These are phyloP conservation scores for Pygmarrhopalites habei DNA, from an alignment of 1,140 invertebrate species.

Conservation along the genomic window DNA sequence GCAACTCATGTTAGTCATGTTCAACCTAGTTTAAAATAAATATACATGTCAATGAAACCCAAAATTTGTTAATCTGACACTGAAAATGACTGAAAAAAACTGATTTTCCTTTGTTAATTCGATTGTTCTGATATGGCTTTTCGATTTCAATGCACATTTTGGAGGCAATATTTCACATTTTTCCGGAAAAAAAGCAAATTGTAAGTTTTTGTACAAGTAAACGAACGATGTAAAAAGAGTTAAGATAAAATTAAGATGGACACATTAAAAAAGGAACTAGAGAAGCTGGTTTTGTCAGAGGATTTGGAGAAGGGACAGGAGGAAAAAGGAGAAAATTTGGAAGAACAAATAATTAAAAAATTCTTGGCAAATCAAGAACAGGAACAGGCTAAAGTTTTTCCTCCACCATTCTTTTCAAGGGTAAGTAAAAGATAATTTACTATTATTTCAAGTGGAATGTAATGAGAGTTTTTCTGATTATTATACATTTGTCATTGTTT, in stretches of 20 bases:
- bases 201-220: not conserved
- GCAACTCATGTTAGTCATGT: no score
- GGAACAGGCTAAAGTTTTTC: not conserved
- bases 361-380: not conserved
- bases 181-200: not conserved
- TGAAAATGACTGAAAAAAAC: no score
- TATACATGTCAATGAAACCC: no score
- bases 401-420: constrained; percentile 5
- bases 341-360: constrained; percentile 1
- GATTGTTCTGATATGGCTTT: no score
- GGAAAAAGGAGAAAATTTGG: not conserved
- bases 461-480: not conserved
- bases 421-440: not conserved
- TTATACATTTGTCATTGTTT: not conserved
- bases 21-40: no score
- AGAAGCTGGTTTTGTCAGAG: not conserved
- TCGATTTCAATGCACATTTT: no score
- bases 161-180: not conserved
- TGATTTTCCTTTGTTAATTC: no score
- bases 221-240: not conserved
- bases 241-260: no score
- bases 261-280: not conserved
- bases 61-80: no score
- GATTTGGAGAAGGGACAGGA: not conserved
- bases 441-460: not conserved